phyloP scores from a whole-genome alignment of 2,797 vertebrate species.

The Pteropus rufus region DNA sequence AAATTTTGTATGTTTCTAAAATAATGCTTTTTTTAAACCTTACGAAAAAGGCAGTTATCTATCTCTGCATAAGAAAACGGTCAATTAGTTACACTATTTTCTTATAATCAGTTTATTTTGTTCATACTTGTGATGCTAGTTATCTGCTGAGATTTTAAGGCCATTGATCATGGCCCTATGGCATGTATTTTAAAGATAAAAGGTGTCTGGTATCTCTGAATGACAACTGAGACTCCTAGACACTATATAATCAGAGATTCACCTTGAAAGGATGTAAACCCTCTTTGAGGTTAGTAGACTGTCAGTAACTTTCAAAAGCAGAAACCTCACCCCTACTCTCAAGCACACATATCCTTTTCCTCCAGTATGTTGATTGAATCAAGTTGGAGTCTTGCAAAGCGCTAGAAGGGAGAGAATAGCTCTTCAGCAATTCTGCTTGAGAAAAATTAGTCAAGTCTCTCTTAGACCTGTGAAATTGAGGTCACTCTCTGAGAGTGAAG shows the following conservation, averaged over 20 bases:
- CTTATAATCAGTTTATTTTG: conserved; percentile 36
- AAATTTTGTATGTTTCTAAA: conserved; percentile 29
- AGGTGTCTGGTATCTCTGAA: not conserved
- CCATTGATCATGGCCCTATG: not conserved
- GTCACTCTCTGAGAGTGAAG: not conserved
- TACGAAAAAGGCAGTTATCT: not conserved
- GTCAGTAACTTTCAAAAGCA: conserved; percentile 6
- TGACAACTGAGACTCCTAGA: not conserved
- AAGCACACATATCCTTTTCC: not conserved
- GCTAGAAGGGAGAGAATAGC: not conserved
- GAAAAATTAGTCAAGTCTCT: not conserved
- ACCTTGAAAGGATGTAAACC: conserved; percentile 30
- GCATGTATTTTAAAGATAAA: conserved; percentile 57
- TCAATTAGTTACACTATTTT: conserved; percentile 37
- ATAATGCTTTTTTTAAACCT: conserved; percentile 39
- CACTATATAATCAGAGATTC: not conserved
- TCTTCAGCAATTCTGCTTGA: not conserved
- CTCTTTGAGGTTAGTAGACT: conserved; percentile 21
- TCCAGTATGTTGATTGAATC: not conserved
- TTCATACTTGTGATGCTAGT: conserved; percentile 10
- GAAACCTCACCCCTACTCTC: not conserved
- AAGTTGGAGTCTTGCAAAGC: not conserved
- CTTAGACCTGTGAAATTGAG: not conserved
- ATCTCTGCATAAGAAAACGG: not conserved
- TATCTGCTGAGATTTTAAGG: conserved; percentile 1